Conservation (phyloP, 2,888 invertebrate genomes). For the Campoplex capitator region DNA sequence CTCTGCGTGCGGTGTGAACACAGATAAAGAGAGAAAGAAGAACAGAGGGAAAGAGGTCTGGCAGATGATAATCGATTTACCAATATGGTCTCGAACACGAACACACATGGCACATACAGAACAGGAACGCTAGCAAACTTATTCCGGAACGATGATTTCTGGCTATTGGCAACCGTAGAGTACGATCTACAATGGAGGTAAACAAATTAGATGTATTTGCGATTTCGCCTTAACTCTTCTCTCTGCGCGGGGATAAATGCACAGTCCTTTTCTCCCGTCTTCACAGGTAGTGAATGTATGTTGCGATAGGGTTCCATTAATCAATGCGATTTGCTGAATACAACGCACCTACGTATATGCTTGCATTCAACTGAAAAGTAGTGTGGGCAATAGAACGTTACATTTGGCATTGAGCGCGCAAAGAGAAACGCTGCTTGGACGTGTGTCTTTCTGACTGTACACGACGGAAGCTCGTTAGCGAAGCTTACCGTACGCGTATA, state of each 20-base stretch:
- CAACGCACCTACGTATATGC: conserved; percentile 16
- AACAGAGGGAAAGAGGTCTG: background rate
- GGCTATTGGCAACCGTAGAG: conserved; percentile 6
- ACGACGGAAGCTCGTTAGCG: conserved; percentile 72
- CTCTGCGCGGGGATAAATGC: background rate
- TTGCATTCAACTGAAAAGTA: conserved; percentile 5
- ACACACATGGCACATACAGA: background rate
- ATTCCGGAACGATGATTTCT: conserved; percentile 20
- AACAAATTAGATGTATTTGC: conserved; percentile 56
- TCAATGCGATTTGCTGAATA: conserved; percentile 55
- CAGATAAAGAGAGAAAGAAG: conserved; percentile 5
- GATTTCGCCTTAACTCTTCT: conserved; percentile 6
- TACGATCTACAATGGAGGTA: conserved; percentile 36
- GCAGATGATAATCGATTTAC: conserved; percentile 54
- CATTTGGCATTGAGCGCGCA: conserved; percentile 54
- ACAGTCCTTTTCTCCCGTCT: conserved; percentile 25
- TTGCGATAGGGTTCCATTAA: conserved; percentile 45
- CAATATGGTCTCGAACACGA: conserved; percentile 36
- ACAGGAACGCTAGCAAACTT: background rate
- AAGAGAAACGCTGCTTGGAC: conserved; percentile 39
- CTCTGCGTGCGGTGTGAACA: background rate
- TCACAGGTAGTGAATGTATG: conserved; percentile 24
- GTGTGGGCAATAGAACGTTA: conserved; percentile 34
- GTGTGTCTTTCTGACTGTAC: conserved; percentile 24
- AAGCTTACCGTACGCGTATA: conserved; percentile 45